Base-by-base conservation (phyloP, 2,888 invertebrate species). In the Eupithecia dodoneata region DNA sequence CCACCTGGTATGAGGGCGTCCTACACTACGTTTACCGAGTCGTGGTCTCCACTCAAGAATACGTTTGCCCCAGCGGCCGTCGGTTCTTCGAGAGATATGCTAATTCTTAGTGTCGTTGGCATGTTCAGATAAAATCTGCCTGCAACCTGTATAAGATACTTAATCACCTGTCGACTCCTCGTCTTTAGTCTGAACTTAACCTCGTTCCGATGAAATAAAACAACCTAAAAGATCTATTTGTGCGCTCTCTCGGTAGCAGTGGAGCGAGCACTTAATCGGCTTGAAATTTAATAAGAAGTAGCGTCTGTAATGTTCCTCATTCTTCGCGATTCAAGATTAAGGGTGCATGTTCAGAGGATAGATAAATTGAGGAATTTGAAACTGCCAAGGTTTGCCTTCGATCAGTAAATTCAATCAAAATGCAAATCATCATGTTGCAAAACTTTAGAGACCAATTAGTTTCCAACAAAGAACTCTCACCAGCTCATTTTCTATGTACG, bases 181-280 rank as follows among this genome's bases (percentile, higher is more conserved):
- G 30, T 49, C 70, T 70, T 49, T 2, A 45, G 45, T 70, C 70
- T 47, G 70, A 63, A 45, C 63, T 65, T 72, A 47, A 72, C 72
- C 72, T 72, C 65, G 45, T 72, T 72, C n/a, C 73, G 42, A 67
- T 67, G n/a, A 42, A 67, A 52, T 73, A 52, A 73, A 73, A 44
- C 49, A 15, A 65, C 42, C 2, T 59, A 5, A 1, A 30, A 30
- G 55, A 59, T 63, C 65, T 63, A 45, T 69, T 69, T 69, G 67
- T 44, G 67, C 45, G 45, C 45, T 69, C 45, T 69, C 45, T 69
- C 67, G n/a, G n/a, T 10, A 44, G 42, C n/a, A 69, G 45, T 69
- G 44, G 45, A 69, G 69, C 69, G 69, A 45, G 47, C 13, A 30
- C 18, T 70, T 42, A 44, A 42, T 67, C 41, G 41, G 65, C 12